Evolutionary conservation across 2,113 vertebrate species (phyloP), one percentile per base, ranked within the genome.

Genomic region (Paradisaea rubra): DNA sequence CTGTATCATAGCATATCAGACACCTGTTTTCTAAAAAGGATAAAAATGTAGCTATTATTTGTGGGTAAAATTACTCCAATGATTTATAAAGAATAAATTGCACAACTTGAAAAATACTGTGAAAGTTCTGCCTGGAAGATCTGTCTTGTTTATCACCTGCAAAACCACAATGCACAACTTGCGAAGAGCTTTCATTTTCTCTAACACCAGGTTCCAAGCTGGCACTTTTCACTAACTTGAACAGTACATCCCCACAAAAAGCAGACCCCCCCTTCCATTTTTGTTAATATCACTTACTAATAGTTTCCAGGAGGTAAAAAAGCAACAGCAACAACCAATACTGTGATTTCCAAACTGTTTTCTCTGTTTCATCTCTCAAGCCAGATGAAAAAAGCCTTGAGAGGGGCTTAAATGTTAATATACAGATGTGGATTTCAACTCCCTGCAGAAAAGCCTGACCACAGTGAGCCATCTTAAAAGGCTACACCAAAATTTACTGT

Each of bases 141-240:
- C 45, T 53, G 56, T 59, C 66, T 39, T 71, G n/a, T 68, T 50
- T 61, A 70, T 89, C 54, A 91, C 30, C 88, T 72, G 60, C 73
- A 76, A 92, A 92, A 30, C 52, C 41, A 56, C 41, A 72, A 81
- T 9, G 14, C 18, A 56, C 9, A 65, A 42, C 33, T 53, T 50
- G 41, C 2, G 3, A 78, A 87, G 49, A 89, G 80, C 18, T 77
- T 81, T 90, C 45, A 45, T 85, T 83, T 95, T 91, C 83, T 81
- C 35, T 72, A 79, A 65, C 69, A 74, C 54, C 63, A 17, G 68
- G 47, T 85, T 87, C 66, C 77, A 84, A 88, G 81, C 86, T 79
- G 59, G 65, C 71, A 95, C 81, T 93, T 94, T 91, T 81, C 79
- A 50, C 45, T 79, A 82, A 72, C 78, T 87, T 86, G 56, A 91